phyloP scores from a whole-genome alignment of 2,113 vertebrate genomes.

The Ceyx cyanopectus region DNA sequence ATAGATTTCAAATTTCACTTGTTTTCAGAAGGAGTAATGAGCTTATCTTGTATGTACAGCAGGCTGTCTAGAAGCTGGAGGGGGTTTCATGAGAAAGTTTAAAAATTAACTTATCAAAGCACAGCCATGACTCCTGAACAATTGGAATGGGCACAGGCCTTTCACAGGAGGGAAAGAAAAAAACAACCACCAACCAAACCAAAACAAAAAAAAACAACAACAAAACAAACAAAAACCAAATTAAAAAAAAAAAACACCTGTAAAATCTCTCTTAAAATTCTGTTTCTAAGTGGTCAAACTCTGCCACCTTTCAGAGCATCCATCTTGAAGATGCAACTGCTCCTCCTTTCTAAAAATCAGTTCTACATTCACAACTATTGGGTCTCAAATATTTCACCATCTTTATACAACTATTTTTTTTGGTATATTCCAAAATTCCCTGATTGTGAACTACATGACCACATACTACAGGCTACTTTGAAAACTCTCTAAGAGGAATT shows the following conservation, averaged over 20 bases:
- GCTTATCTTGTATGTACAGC: neutral
- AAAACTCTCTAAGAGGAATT: neutral
- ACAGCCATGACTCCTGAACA: neutral
- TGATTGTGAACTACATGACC: neutral
- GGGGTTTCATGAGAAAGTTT: conserved; percentile 1
- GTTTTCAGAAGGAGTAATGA: neutral
- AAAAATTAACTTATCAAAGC: conserved; percentile 41
- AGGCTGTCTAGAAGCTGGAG: neutral
- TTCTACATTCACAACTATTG: neutral
- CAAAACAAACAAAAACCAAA: neutral
- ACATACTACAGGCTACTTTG: neutral
- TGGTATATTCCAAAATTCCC: neutral
- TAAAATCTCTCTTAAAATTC: neutral
- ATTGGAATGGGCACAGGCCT: neutral
- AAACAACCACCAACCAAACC: neutral
- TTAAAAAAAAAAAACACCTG: neutral
- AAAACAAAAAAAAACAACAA: neutral
- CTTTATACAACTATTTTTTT: neutral
- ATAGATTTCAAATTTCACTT: neutral
- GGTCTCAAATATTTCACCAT: neutral
- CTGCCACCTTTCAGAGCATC: neutral
- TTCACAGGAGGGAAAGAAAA: neutral
- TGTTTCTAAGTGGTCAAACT: neutral
- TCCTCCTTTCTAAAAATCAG: neutral
- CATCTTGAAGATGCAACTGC: neutral